phyloP scores from a whole-genome alignment of 2,888 invertebrate species.

The Pyrochroa serraticornis region DNA sequence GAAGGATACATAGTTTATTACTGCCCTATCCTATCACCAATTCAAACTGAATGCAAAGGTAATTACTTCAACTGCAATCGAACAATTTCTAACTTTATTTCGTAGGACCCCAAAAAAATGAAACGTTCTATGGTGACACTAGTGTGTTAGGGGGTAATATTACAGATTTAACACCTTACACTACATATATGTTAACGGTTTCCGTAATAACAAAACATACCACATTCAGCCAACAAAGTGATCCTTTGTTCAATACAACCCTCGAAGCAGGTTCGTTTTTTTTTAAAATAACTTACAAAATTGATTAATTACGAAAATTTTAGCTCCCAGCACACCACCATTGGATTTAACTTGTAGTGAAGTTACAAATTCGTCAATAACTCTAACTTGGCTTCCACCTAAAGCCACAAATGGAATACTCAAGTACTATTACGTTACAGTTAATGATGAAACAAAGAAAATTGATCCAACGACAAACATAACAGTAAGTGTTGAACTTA shows the following conservation, averaged over 20 bases:
- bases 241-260: constrained; percentile 70
- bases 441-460: constrained; percentile 15
- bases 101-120: constrained; percentile 50
- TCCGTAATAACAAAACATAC: constrained; percentile 66
- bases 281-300: constrained; percentile 4
- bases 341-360: constrained; percentile 64
- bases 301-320: constrained; percentile 27
- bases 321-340: constrained; percentile 65
- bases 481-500: constrained; percentile 1
- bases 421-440: constrained; percentile 63
- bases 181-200: constrained; percentile 74
- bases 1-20: constrained; percentile 78
- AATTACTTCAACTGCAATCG: constrained; percentile 4
- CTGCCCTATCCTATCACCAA: constrained; percentile 66
- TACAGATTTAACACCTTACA: constrained; percentile 72
- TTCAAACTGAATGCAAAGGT: constrained; percentile 63
- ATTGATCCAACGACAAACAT: constrained; percentile 14
- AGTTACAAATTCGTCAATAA: constrained; percentile 68
- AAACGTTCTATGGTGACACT: constrained; percentile 58
- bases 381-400: constrained; percentile 74
- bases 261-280: constrained; percentile 66
- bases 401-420: constrained; percentile 74
- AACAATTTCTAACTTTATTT: constrained; percentile 20
- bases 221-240: constrained; percentile 62
- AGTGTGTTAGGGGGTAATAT: constrained; percentile 64